Evolutionary conservation across 2,888 invertebrate species (phyloP), one percentile per base, ranked within the genome.

Genomic region (Seira musarum): DNA sequence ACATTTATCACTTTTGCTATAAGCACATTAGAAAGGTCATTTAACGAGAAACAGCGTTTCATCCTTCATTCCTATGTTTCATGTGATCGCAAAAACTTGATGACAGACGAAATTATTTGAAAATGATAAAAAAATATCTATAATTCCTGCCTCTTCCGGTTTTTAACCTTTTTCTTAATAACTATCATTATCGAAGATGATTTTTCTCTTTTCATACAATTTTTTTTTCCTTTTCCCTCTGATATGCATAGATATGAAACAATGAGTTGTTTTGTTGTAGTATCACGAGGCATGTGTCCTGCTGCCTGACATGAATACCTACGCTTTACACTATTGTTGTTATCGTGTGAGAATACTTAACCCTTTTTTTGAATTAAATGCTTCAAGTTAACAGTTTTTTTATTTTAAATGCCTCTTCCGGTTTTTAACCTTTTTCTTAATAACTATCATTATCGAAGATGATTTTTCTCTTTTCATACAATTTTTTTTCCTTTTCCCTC

Each of bases 331-430:
- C 30, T 30, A 8, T 30, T 30, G 30, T 30, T 30, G 30, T 30
- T 65, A 65, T 30, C 35, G 19, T 22, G 24, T 22, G 22, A 57
- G 53, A 21, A 35, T 46, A 24, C 35, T 68, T 15, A 53, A 15
- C 8, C 25, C 25, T 25, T 68, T 6, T 67, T 70, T 8, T 53
- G 53, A 53, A 53, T 53, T 13, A 13, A 53, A 53, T 8, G 30
- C 30, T 5, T 30, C 30, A 30, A 30, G 30, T 30, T 30, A 30
- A 30, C 30, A 30, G 30, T 30, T 30, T 30, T 30, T 30, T 30
- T 30, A n/a, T n/a, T n/a, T n/a, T n/a, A n/a, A n/a, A n/a, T 72
- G 72, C 83, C 72, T 80, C 83, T 76, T 81, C 81, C 72, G 77
- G 78, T 70, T 67, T 75, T 63, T 65, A 53, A 53, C 75, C 71